Base-by-base conservation (phyloP, 2,797 vertebrate species). In the Dallia pectoralis region DNA sequence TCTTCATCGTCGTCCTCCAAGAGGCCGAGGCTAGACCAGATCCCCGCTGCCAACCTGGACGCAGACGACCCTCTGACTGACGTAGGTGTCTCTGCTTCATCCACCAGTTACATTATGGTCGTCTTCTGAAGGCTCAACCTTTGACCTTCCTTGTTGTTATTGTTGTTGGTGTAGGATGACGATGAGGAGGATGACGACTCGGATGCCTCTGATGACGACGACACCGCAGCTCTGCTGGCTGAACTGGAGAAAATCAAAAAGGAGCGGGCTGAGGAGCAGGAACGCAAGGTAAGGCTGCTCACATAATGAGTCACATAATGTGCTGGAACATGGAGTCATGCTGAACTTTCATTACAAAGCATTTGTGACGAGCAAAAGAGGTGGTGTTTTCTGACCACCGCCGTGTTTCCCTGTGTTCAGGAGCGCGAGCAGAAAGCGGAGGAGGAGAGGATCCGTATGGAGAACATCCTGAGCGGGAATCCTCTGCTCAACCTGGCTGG, bases 161-260 rank as follows among this genome's bases (percentile, higher is more conserved):
- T 44, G 70, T 53, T 73, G 36, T 77, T 73, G 14, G 48, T 62
- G 18, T 27, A 94, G 93, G 96, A 98, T 72, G 95, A 94, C 1
- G 93, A 94, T 1, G 93, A 98, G n/a, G 97, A 97, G 56, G 95
- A 97, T 11, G 92, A 93, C 48, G 88, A 93, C 74, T 96, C 96
- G 0, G 96, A 95, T 12, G 97, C 98, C 70, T 96, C 96, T 73
- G 97, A 98, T 49, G 97, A 97, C 0, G 94, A 97, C 0, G 96
- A 99, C 77, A 97, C 96, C n/a, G 97, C 97, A 47, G 97, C 97
- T 80, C 96, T 99, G 82, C 90, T 98, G 78, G 97, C 96, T 70
- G 98, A 99, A 80, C 89, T 99, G n/a, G 97, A 99, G 77, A 99
- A 99, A 82, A 99, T 99, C 71, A 99, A 97, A 87, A 99, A 99